Evolutionary conservation across 2,888 invertebrate genomes (phyloP).

Genomic region (Hemicrepidius hirtus): DNA sequence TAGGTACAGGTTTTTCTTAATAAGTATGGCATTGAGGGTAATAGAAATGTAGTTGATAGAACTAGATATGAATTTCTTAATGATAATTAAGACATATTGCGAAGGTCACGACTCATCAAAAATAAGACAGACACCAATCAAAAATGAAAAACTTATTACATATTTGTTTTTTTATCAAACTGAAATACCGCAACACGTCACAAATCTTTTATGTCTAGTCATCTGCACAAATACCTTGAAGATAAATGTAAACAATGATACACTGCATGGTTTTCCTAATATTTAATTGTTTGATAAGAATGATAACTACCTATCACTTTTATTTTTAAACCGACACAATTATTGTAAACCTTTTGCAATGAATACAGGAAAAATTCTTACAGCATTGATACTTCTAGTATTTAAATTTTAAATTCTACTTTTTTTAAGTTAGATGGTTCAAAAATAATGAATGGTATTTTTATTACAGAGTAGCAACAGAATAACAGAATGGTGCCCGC

Average conservation of each 20-base stretch:
- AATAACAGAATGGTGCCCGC: conserved; percentile 16
- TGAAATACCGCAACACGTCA: not conserved
- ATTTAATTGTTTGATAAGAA: too few relatives aligned
- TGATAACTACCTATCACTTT: too few relatives aligned
- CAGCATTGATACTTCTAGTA: too few relatives aligned
- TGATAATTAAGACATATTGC: not conserved
- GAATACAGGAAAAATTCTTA: too few relatives aligned
- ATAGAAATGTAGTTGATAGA: conserved; percentile 7
- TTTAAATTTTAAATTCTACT: too few relatives aligned
- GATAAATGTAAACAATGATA: not conserved
- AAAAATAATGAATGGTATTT: conserved; percentile 1
- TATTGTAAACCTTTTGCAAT: too few relatives aligned
- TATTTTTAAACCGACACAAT: too few relatives aligned
- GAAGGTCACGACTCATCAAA: not conserved
- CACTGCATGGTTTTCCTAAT: too few relatives aligned
- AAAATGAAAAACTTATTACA: not conserved
- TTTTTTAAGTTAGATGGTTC: not conserved
- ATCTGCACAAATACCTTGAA: not conserved
- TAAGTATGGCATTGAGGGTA: conserved; percentile 25
- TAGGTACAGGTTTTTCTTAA: conserved; percentile 33
- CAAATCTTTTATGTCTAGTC: not conserved
- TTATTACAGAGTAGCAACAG: conserved; percentile 7
- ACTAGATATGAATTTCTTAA: not conserved
- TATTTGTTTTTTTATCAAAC: not conserved
- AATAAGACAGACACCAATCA: not conserved